Evolutionary conservation across 2,888 invertebrate genomes (phyloP).

Genomic region (Leucania comma): DNA sequence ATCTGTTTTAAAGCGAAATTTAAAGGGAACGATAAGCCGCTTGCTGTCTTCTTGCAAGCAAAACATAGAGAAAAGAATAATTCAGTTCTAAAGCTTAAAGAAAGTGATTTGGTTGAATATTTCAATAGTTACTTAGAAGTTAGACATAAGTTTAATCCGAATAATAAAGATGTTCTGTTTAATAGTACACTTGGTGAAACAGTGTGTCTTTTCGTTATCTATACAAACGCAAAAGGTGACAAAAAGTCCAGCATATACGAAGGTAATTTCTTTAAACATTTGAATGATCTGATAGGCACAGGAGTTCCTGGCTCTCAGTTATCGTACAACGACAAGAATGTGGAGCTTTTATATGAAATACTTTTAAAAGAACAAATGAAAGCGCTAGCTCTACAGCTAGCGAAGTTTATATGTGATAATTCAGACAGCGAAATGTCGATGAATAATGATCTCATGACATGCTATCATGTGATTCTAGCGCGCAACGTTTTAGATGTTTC

Average conservation of each 20-base stretch:
- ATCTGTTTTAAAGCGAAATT: slow-evolving; percentile 47
- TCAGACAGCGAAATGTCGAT: slow-evolving; percentile 4
- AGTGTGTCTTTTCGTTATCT: slow-evolving; percentile 46
- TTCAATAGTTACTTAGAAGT: slow-evolving; percentile 5
- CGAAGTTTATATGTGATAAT: no score
- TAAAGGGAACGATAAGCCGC: neutral
- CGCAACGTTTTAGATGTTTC: slow-evolving; percentile 37
- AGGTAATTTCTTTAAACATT: neutral
- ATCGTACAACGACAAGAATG: neutral
- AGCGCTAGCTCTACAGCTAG: slow-evolving; percentile 27
- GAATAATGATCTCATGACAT: slow-evolving; percentile 1
- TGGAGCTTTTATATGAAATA: slow-evolving; percentile 17
- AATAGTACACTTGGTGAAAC: slow-evolving; percentile 11
- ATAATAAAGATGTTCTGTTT: slow-evolving; percentile 31
- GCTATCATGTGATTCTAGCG: slow-evolving; percentile 42
- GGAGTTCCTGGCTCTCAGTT: slow-evolving; percentile 32
- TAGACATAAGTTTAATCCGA: neutral
- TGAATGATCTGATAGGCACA: slow-evolving; percentile 43
- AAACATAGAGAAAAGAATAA: slow-evolving; percentile 18
- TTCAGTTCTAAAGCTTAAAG: neutral
- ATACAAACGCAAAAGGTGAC: slow-evolving; percentile 48
- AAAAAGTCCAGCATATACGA: neutral
- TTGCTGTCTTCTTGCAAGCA: slow-evolving; percentile 22
- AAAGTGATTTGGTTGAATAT: neutral
- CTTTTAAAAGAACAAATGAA: slow-evolving; percentile 28